Conservation (phyloP, 1,140 invertebrate genomes). For the Asbolus verrucosus region DNA sequence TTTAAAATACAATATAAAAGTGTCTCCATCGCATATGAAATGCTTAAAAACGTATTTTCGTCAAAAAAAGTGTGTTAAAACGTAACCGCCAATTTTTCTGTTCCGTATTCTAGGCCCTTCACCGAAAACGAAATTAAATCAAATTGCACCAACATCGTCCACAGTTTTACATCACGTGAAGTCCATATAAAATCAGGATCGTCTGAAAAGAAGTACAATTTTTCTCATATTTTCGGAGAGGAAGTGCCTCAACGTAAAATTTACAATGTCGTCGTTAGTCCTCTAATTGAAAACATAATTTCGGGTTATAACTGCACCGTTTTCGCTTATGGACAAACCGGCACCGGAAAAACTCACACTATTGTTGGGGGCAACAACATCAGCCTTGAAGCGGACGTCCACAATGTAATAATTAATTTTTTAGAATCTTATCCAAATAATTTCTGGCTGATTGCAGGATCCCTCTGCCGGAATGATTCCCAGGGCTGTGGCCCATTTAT, state of each 20-base stretch:
- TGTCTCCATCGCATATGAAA: too few species aligned
- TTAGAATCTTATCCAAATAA: too few species aligned
- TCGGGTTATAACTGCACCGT: constrained; percentile 96
- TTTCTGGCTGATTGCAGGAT: neutral
- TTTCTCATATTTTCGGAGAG: constrained; percentile 90
- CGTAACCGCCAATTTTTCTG: too few species aligned
- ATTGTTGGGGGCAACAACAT: constrained; percentile 94
- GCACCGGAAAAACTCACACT: constrained; percentile 95
- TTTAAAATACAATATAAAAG: too few species aligned
- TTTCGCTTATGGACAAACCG: constrained; percentile 96
- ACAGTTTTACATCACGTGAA: neutral
- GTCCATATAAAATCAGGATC: neutral
- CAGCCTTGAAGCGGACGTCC: too few species aligned
- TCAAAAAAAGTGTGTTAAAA: too few species aligned
- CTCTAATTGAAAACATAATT: constrained; percentile 93
- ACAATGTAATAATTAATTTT: too few species aligned
- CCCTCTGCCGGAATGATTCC: neutral
- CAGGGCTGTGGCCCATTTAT: constrained; percentile 9
- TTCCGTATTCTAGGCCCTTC: neutral
- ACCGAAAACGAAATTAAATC: neutral
- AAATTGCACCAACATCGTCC: neutral
- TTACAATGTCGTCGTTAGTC: constrained; percentile 93
- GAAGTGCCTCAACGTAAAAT: constrained; percentile 90
- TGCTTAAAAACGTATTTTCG: too few species aligned
- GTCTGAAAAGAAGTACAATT: constrained; percentile 68